Percentiles rank a stretch among this genome's conserved stretches.
phyloP scores from a whole-genome alignment of 1,140 invertebrate genomes.

The Lasioglossum albipes region DNA sequence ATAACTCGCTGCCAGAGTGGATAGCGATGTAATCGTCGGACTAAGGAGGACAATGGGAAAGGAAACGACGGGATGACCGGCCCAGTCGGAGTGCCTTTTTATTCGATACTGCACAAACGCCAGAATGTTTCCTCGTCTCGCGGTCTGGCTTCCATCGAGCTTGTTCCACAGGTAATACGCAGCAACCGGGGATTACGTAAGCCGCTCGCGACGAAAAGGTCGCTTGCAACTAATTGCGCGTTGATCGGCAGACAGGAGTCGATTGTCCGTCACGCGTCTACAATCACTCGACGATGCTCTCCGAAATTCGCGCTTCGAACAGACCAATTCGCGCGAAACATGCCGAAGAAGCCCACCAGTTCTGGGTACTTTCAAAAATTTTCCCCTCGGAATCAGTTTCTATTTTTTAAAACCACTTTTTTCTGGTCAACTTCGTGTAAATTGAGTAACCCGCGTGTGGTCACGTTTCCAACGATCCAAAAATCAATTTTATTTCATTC shows the following conservation, averaged over 20 bases:
- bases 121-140: constrained; percentile 15
- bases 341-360: no score
- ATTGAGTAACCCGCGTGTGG: no score
- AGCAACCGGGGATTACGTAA: constrained; percentile 11
- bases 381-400: no score
- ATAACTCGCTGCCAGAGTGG: neutral
- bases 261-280: neutral
- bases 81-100: neutral
- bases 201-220: neutral
- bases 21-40: neutral
- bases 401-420: no score
- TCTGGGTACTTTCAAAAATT: no score
- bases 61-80: constrained; percentile 8
- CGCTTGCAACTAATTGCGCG: neutral
- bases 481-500: no score
- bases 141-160: neutral
- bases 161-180: neutral
- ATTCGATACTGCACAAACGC: neutral
- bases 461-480: no score
- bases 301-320: no score
- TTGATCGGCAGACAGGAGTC: neutral
- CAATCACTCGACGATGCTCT: neutral
- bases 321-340: no score
- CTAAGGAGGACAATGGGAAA: constrained; percentile 18
- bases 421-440: no score